Percentiles rank a stretch among this genome's conserved stretches.
These are phyloP conservation scores for Heterodera carotae DNA, from an alignment of 1,140 invertebrate genomes.

Conservation along the genomic window DNA sequence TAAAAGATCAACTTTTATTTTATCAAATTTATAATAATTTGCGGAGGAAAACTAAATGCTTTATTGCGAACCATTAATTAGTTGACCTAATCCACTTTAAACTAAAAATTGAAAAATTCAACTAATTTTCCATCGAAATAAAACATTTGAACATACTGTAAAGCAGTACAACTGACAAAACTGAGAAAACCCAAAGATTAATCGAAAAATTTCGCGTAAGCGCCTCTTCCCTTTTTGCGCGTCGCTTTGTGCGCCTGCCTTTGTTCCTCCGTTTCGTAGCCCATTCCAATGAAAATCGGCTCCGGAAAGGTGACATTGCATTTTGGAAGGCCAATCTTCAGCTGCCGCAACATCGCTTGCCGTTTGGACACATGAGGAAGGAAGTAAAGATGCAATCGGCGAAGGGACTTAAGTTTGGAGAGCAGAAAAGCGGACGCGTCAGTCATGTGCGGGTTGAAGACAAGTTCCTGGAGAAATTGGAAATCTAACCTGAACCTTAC, in stretches of 20 bases:
- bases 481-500: no score
- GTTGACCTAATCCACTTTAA: no score
- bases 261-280: constrained; percentile 29
- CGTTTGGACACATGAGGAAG: constrained; percentile 25
- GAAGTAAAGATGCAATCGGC: constrained; percentile 38
- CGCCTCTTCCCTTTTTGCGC: constrained; percentile 7
- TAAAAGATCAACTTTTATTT: no score
- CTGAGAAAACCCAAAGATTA: no score
- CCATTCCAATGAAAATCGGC: constrained; percentile 17
- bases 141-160: no score
- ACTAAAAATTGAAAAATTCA: no score
- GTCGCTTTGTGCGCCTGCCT: neutral
- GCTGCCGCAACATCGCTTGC: constrained; percentile 22
- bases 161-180: no score
- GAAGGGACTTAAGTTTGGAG: constrained; percentile 37
- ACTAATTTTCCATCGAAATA: no score
- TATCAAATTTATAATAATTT: no score
- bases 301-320: constrained; percentile 32
- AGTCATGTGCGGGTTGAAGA: constrained; percentile 51
- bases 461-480: constrained; percentile 52
- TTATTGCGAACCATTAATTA: no score
- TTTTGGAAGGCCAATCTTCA: constrained; percentile 19
- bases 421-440: constrained; percentile 51
- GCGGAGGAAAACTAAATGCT: no score
- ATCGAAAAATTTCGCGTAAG: neutral